Conservation (phyloP, 2,113 vertebrate species). For the Dicerorhinus sumatrensis region DNA sequence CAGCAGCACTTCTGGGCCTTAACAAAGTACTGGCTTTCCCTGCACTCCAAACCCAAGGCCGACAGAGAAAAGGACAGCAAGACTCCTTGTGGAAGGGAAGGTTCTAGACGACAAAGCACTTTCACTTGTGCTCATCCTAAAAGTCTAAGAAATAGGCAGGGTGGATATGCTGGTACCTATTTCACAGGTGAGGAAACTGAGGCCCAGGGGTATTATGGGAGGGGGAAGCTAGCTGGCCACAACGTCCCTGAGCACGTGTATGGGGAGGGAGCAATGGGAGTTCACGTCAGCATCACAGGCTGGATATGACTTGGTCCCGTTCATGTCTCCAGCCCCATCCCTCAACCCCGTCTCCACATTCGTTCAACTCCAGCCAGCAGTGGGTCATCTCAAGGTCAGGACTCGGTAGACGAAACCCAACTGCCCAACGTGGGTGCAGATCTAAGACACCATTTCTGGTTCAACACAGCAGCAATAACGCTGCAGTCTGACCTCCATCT, state of each 20-base stretch:
- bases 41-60: neutral
- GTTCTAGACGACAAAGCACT: neutral
- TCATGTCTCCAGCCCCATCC: neutral
- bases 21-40: neutral
- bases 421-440: neutral
- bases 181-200: neutral
- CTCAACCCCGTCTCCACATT: neutral
- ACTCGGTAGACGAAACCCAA: neutral
- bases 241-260: neutral
- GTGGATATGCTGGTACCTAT: neutral
- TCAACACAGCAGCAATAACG: neutral
- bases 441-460: neutral
- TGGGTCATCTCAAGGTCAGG: neutral
- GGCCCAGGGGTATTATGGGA: neutral
- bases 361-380: neutral
- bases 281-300: neutral
- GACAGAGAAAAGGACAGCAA: neutral
- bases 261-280: no score
- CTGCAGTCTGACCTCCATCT: neutral
- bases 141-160: neutral
- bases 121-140: neutral
- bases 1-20: neutral
- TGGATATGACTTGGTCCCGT: neutral
- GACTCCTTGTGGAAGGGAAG: neutral
- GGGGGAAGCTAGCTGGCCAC: neutral